A percentile compares a stretch with the other conserved stretches of the same genome.
These are phyloP conservation scores for Erythrocercus mccallii DNA, from an alignment of 2,113 vertebrate genomes.

Conservation along the genomic window DNA sequence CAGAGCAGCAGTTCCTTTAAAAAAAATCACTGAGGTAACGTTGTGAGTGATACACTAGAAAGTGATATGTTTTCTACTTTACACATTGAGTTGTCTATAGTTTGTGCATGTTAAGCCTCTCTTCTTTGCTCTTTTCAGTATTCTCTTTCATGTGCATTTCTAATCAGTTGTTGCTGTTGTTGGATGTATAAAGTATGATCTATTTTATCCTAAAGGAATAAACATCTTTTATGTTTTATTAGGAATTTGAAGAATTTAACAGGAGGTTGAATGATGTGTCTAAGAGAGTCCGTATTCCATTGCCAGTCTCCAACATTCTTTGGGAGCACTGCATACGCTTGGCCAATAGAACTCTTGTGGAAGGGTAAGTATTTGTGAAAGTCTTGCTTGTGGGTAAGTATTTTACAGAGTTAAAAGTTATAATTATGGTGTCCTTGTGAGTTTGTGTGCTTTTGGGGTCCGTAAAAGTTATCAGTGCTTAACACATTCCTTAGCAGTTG, in stretches of 20 bases:
- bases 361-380: slow-evolving; percentile 81
- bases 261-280: slow-evolving; percentile 87
- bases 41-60: background rate
- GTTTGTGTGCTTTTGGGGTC: background rate
- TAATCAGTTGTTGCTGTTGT: background rate
- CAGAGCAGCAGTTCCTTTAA: background rate
- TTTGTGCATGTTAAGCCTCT: background rate
- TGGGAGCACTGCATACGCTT: slow-evolving; percentile 99
- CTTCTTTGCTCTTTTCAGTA: background rate
- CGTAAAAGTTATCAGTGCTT: background rate
- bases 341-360: slow-evolving; percentile 95
- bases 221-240: background rate
- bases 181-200: background rate
- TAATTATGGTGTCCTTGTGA: background rate
- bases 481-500: background rate
- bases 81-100: background rate
- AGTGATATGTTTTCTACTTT: background rate
- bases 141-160: background rate
- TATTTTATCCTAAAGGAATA: background rate
- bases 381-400: background rate
- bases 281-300: slow-evolving; percentile 90
- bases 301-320: slow-evolving; percentile 95
- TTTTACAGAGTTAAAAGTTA: background rate
- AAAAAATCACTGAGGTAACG: background rate
- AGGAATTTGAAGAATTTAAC: slow-evolving; percentile 98